Evolutionary conservation across 2,797 vertebrate genomes (phyloP).

Genomic region (Sarcoramphus papa): DNA sequence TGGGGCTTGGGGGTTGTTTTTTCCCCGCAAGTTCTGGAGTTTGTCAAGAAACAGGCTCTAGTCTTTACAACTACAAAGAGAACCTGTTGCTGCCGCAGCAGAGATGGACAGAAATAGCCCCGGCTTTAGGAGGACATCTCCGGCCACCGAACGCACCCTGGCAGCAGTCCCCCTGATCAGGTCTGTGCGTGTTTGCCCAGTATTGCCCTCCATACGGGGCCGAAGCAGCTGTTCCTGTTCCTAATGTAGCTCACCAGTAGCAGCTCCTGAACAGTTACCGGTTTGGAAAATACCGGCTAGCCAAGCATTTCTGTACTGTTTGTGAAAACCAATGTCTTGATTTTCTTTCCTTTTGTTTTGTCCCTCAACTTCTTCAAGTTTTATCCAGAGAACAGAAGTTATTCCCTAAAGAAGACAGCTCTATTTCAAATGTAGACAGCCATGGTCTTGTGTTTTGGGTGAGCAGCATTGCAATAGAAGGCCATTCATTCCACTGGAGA

Average conservation of each 20-base stretch:
- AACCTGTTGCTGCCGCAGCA: neutral
- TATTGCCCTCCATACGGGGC: fast-evolving
- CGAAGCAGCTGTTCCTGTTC: neutral
- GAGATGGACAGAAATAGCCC: neutral
- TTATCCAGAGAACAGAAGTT: neutral
- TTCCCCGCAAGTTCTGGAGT: too few relatives aligned
- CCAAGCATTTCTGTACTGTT: too few relatives aligned
- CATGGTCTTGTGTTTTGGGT: fast-evolving
- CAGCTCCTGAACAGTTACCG: neutral
- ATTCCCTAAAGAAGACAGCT: neutral
- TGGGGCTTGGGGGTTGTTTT: neutral
- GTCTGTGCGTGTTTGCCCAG: neutral
- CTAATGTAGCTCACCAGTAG: neutral
- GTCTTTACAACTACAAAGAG: neutral
- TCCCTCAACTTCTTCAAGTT: neutral
- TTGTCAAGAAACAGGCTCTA: neutral
- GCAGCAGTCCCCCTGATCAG: neutral
- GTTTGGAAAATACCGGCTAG: neutral
- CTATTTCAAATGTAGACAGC: fast-evolving
- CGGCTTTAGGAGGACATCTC: neutral
- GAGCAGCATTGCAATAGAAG: fast-evolving
- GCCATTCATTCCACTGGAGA: neutral
- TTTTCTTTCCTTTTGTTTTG: neutral
- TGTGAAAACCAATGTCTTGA: fast-evolving
- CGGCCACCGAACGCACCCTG: fast-evolving